Evolutionary conservation across 2,888 invertebrate genomes (phyloP).

Genomic region (Pherbina coryleti): DNA sequence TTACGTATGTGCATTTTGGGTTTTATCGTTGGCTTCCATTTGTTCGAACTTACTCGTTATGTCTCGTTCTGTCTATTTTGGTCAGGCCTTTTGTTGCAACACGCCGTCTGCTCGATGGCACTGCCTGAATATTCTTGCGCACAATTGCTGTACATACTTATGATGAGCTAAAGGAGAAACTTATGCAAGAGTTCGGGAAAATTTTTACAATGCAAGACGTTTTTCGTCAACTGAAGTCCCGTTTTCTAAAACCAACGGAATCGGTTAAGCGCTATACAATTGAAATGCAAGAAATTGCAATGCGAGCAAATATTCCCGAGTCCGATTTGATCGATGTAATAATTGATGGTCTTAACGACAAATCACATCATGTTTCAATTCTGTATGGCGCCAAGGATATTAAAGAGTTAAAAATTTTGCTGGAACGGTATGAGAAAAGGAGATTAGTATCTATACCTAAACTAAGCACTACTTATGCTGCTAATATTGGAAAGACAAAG

Average conservation of each 20-base stretch:
- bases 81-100: too few species aligned
- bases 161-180: constrained; percentile 7
- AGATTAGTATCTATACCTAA: neutral
- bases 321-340: constrained; percentile 33
- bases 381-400: constrained; percentile 32
- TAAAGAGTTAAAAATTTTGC: constrained; percentile 5
- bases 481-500: too few species aligned
- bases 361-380: constrained; percentile 36
- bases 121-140: constrained; percentile 21
- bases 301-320: constrained; percentile 30
- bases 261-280: constrained; percentile 32
- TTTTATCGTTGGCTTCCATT: too few species aligned
- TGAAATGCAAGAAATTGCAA: constrained; percentile 40
- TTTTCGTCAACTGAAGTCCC: constrained; percentile 25
- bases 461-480: too few species aligned
- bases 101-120: constrained; percentile 11
- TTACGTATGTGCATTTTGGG: too few species aligned
- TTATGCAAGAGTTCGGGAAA: constrained; percentile 31
- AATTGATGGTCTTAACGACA: constrained; percentile 33
- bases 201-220: constrained; percentile 23
- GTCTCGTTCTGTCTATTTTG: too few species aligned
- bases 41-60: too few species aligned
- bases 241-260: constrained; percentile 23
- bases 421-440: constrained; percentile 39
- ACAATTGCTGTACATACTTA: constrained; percentile 25